These are phyloP conservation scores for Virgularia gustaviana DNA, from an alignment of 92 coral and sea anemone genomes.

Conservation along the genomic window DNA sequence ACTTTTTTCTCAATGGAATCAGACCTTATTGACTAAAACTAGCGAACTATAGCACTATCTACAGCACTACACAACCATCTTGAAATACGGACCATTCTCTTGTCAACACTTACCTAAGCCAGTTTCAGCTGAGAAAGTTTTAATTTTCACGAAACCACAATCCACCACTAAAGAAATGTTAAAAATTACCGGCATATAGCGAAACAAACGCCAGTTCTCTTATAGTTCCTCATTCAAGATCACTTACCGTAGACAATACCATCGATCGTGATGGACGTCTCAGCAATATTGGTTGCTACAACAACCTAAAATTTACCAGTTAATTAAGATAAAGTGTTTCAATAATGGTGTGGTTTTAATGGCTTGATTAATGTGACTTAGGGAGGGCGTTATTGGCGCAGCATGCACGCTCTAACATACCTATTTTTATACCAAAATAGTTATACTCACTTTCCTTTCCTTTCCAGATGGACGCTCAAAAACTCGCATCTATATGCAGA, in stretches of 20 bases:
- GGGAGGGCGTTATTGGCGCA: no score
- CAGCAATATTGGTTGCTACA: slow-evolving; percentile 95
- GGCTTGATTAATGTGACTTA: no score
- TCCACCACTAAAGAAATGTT: slow-evolving; percentile 67
- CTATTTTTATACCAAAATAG: no score
- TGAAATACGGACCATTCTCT: not conserved
- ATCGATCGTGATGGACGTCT: slow-evolving; percentile 92
- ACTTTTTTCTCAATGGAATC: no score
- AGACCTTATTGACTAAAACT: not conserved
- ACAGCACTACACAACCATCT: not conserved
- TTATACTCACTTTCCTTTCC: slow-evolving; percentile 22
- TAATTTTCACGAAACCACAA: slow-evolving; percentile 93
- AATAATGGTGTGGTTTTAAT: no score
- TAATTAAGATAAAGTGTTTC: no score
- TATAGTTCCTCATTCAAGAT: no score
- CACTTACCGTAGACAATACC: slow-evolving; percentile 79
- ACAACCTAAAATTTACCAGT: slow-evolving; percentile 84
- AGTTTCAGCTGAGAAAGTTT: slow-evolving; percentile 81
- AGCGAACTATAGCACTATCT: not conserved
- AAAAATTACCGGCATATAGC: no score
- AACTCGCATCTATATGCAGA: slow-evolving; percentile 21
- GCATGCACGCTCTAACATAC: no score
- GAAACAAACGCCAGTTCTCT: not conserved
- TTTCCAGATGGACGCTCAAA: slow-evolving; percentile 32
- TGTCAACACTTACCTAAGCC: slow-evolving; percentile 61